A percentile compares a stretch with the other conserved stretches of the same genome.
Conservation (phyloP, 2,888 invertebrate genomes). For the Caradrina clavipalpis region DNA sequence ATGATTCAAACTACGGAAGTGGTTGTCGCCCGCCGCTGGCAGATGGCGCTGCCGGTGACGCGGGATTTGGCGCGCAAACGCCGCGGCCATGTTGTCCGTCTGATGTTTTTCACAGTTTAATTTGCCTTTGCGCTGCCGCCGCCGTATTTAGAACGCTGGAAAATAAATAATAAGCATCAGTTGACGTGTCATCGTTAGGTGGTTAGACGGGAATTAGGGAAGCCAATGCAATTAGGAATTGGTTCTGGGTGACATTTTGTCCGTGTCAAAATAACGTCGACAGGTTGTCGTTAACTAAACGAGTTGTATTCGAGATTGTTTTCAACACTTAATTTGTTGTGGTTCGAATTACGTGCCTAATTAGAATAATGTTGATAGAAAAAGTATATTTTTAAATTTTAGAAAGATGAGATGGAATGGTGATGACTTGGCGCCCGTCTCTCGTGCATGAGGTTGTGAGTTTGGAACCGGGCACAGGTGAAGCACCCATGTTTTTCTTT, state of each 20-base stretch:
- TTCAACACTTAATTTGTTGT: conserved; percentile 63
- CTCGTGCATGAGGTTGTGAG: no score
- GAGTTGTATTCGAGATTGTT: conserved; percentile 55
- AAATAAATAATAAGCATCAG: conserved; percentile 84
- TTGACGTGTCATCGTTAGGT: conserved; percentile 70
- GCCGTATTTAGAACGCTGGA: conserved; percentile 85
- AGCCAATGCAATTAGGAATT: conserved; percentile 82
- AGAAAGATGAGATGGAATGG: no score
- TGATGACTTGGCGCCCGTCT: no score
- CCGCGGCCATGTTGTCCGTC: conserved; percentile 83
- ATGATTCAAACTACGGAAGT: conserved; percentile 82
- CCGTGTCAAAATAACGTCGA: conserved; percentile 77
- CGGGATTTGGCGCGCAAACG: conserved; percentile 83
- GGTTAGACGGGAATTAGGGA: conserved; percentile 77
- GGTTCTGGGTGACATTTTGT: conserved; percentile 70
- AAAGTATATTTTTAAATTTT: conserved; percentile 21
- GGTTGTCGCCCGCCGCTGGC: conserved; percentile 71
- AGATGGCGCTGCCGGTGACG: conserved; percentile 82
- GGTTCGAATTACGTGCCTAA: conserved; percentile 57
- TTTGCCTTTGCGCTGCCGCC: conserved; percentile 73
- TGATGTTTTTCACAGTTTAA: conserved; percentile 86
- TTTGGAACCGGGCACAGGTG: no score
- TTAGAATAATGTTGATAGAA: conserved; percentile 33
- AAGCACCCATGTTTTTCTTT: no score
- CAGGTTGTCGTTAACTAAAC: conserved; percentile 65